Conservation (phyloP, 2,797 vertebrate genomes). For the Cirrhinus mrigala region DNA sequence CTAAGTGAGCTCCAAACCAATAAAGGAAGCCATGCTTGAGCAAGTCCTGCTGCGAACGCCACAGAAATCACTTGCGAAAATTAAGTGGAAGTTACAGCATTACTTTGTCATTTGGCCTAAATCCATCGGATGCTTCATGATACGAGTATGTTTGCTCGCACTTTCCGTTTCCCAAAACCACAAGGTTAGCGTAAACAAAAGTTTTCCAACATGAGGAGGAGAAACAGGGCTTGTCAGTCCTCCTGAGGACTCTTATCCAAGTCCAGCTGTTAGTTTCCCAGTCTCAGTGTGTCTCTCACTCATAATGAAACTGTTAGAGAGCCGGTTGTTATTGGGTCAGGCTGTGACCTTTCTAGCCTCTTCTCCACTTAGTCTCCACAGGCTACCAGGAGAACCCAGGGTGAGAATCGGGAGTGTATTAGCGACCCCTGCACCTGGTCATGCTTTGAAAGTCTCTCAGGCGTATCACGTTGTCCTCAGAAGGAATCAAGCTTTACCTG, state of each 20-base stretch:
- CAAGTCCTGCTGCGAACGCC: neutral
- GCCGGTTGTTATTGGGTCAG: constrained; percentile 71
- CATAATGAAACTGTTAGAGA: constrained; percentile 79
- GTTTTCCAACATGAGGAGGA: constrained; percentile 69
- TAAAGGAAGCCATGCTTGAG: constrained; percentile 21
- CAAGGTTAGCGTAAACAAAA: constrained; percentile 33
- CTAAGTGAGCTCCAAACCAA: constrained; percentile 29
- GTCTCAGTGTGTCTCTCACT: constrained; percentile 67
- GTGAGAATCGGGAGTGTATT: constrained; percentile 23
- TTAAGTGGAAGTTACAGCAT: constrained; percentile 31
- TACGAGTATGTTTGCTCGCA: neutral
- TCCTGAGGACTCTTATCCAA: constrained; percentile 69
- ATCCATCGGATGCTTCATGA: constrained; percentile 10
- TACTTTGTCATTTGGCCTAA: constrained; percentile 38
- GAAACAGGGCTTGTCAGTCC: constrained; percentile 64
- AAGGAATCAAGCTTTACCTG: constrained; percentile 31
- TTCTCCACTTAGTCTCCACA: constrained; percentile 33
- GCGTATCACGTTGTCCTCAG: neutral
- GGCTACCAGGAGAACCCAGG: constrained; percentile 12
- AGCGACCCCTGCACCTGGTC: constrained; percentile 20
- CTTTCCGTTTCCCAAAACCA: neutral
- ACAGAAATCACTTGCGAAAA: neutral
- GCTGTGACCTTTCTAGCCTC: constrained; percentile 57
- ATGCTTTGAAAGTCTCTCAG: constrained; percentile 37
- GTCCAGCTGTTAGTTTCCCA: constrained; percentile 72